Evolutionary conservation across 2,113 vertebrate species (phyloP), one percentile per base, ranked within the genome.

Genomic region (Engystomops pustulosus): DNA sequence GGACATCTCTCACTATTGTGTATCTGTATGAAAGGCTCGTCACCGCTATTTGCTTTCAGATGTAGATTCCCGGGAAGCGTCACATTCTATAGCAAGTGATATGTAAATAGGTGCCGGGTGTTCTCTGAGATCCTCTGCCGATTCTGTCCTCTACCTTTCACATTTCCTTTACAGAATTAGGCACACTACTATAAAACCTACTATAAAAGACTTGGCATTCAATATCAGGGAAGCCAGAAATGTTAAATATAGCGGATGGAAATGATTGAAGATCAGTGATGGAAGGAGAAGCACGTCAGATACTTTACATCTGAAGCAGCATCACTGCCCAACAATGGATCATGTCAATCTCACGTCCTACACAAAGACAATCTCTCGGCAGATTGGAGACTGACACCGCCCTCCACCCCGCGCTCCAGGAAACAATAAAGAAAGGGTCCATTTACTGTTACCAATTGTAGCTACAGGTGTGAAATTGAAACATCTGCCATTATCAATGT

Each of bases 391-490:
- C n/a, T 53, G 34, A 44, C 80, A 53, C 47, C 20, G 41, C 65
- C 47, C 67, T 12, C 15, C 67, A 58, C 45, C 74, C 49, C 72
- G 17, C 15, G 17, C 9, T n/a, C 49, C 20, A 55, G 75, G 75
- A 58, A 82, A 72, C 80, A 60, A 72, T 84, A 44, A 84, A 65
- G 14, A 77, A 41, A 78, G 27, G 72, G 11, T 15, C 23, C 20
- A 51, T 67, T 77, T 78, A 84, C 65, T 84, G 82, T 25, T 23
- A 41, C 71, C 25, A 72, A 72, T 49, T 65, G 53, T 74, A 53
- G 30, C 20, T 76, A 77, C 62, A 77, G 58, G 82, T 78, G 82
- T 76, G 82, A 84, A 77, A 78, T 78, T 41, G 45, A 77, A 84
- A 67, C 82, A 83, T 83, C 81, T 83, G 81, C 49, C 55, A 51